These are phyloP conservation scores for Montipora foliosa DNA, from an alignment of 64 coral and sea anemone genomes.

Conservation along the genomic window DNA sequence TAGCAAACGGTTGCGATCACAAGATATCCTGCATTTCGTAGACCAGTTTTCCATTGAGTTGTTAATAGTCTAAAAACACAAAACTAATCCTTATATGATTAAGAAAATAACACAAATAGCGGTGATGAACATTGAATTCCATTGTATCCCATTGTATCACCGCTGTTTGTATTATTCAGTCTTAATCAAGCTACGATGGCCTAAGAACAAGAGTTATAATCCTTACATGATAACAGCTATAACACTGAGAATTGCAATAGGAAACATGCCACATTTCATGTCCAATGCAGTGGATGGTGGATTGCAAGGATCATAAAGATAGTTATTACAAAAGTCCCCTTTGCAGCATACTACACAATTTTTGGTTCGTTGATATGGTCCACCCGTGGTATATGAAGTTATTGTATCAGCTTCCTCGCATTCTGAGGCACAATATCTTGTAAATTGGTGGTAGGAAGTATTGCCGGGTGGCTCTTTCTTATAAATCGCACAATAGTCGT, in stretches of 20 bases:
- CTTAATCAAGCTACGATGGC: too few relatives aligned
- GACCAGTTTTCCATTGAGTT: too few relatives aligned
- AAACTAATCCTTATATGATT: too few relatives aligned
- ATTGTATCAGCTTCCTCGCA: background rate
- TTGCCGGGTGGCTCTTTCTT: slow-evolving; percentile 30
- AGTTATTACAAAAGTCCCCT: slow-evolving; percentile 15
- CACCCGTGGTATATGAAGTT: background rate
- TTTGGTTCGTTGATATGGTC: background rate
- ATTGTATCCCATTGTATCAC: too few relatives aligned
- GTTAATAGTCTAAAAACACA: too few relatives aligned
- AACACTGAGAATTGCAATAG: background rate
- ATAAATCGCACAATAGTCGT: background rate
- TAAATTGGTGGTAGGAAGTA: slow-evolving; percentile 14
- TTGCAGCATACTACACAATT: slow-evolving; percentile 16
- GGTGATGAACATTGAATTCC: too few relatives aligned
- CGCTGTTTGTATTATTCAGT: too few relatives aligned
- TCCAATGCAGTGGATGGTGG: background rate
- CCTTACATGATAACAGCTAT: background rate
- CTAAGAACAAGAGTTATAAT: too few relatives aligned
- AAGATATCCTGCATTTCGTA: too few relatives aligned
- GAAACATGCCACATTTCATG: background rate
- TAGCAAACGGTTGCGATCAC: too few relatives aligned
- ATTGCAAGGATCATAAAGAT: slow-evolving; percentile 13
- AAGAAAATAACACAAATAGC: too few relatives aligned
- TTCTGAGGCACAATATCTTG: slow-evolving; percentile 3